Evolutionary conservation across 2,888 invertebrate genomes (phyloP).

Genomic region (Thereva nobilitata): DNA sequence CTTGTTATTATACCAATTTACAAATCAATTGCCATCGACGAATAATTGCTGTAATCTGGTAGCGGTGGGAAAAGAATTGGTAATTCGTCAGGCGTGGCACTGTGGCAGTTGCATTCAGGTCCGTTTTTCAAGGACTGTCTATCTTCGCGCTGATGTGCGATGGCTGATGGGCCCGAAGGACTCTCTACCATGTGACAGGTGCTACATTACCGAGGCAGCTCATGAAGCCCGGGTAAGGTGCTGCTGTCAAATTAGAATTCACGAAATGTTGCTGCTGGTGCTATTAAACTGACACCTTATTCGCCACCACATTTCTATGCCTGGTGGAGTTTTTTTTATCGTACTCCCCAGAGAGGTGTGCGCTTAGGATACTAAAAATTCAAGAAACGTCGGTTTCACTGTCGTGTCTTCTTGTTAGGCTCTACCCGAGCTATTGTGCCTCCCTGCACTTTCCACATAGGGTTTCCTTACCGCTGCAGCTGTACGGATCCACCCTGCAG

Average conservation of each 20-base stretch:
- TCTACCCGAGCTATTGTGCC: too few relatives aligned
- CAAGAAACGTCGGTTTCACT: conserved; percentile 32
- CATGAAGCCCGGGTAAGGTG: conserved; percentile 13
- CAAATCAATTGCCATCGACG: conserved; percentile 28
- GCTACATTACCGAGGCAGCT: conserved; percentile 13
- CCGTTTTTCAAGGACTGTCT: conserved; percentile 12
- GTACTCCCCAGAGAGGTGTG: conserved; percentile 31
- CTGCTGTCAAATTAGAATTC: conserved; percentile 54
- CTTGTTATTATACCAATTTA: conserved; percentile 33
- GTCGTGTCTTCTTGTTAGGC: conserved; percentile 33
- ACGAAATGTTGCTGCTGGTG: conserved; percentile 49
- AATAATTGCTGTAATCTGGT: conserved; percentile 33
- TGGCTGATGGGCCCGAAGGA: conserved; percentile 16
- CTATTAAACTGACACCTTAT: conserved; percentile 36
- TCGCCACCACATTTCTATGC: conserved; percentile 33
- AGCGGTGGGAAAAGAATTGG: conserved; percentile 21
- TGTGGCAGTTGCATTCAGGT: neutral
- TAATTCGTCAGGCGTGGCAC: conserved; percentile 23
- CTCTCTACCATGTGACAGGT: conserved; percentile 28
- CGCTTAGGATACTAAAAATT: conserved; percentile 31
- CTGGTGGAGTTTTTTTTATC: conserved; percentile 15
- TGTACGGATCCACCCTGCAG: conserved; percentile 7
- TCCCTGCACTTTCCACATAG: too few relatives aligned
- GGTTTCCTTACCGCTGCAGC: too few relatives aligned
- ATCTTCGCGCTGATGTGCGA: neutral